Conservation (phyloP, 2,113 vertebrate genomes). For the Eurystomus gularis region DNA sequence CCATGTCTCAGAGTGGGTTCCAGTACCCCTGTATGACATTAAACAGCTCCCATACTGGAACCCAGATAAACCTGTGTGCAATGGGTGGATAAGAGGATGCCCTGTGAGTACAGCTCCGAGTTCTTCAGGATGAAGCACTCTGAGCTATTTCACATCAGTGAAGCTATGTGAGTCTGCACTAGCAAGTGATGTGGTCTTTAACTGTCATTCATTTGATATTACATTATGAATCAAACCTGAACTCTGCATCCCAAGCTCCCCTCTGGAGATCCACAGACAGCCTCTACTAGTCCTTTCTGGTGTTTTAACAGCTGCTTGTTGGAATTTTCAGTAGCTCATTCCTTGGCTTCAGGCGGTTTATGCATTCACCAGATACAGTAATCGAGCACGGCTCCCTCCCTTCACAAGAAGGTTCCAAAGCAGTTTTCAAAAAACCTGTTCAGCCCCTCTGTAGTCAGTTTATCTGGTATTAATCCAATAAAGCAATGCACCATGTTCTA, state of each 20-base stretch:
- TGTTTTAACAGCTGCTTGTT: neutral
- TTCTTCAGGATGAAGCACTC: neutral
- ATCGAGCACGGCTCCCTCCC: neutral
- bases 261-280: neutral
- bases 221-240: neutral
- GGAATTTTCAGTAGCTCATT: neutral
- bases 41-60: neutral
- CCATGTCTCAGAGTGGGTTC: neutral
- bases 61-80: neutral
- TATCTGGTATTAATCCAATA: constrained; percentile 18
- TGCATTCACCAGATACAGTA: neutral
- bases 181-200: neutral
- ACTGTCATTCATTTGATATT: neutral
- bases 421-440: neutral
- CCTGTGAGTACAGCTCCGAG: neutral
- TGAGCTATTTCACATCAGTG: neutral
- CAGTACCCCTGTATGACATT: neutral
- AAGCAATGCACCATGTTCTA: neutral
- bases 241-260: neutral
- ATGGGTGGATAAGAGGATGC: neutral
- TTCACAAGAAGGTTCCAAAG: constrained; percentile 24
- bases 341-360: constrained; percentile 5
- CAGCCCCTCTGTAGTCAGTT: neutral
- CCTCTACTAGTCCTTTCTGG: neutral
- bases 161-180: neutral